Conservation (phyloP, 2,888 invertebrate species). For the Cryptus viduatorius region DNA sequence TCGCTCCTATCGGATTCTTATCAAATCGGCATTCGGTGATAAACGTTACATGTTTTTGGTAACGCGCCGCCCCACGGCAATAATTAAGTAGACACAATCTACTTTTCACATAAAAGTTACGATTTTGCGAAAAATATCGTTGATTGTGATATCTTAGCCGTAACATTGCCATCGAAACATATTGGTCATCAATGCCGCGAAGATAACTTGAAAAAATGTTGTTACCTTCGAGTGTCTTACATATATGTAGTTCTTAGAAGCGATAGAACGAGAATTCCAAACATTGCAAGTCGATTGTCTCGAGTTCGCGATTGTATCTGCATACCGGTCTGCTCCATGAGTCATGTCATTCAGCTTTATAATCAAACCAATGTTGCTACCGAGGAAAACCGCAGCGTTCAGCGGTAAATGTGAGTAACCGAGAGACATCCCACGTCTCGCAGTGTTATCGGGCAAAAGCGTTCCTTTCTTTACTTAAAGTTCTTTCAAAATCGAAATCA, state of each 20-base stretch:
- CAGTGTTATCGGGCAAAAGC: too few species aligned
- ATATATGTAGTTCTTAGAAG: background rate
- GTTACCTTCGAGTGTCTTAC: background rate
- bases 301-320: constrained; percentile 74
- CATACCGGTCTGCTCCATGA: constrained; percentile 79
- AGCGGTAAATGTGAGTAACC: too few species aligned
- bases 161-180: background rate
- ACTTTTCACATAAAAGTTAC: background rate
- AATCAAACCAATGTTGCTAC: constrained; percentile 41
- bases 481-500: too few species aligned
- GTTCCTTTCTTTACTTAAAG: too few species aligned
- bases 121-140: background rate
- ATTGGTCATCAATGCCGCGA: background rate
- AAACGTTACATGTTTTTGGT: background rate
- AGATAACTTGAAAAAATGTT: constrained; percentile 1
- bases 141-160: background rate
- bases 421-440: too few species aligned
- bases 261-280: background rate
- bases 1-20: background rate
- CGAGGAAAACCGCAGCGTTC: too few species aligned
- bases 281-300: background rate
- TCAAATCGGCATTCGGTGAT: background rate
- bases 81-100: background rate
- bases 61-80: background rate
- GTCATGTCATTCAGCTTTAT: constrained; percentile 80